Evolutionary conservation across 2,888 invertebrate species (phyloP).

Genomic region (Drosophila formosana): DNA sequence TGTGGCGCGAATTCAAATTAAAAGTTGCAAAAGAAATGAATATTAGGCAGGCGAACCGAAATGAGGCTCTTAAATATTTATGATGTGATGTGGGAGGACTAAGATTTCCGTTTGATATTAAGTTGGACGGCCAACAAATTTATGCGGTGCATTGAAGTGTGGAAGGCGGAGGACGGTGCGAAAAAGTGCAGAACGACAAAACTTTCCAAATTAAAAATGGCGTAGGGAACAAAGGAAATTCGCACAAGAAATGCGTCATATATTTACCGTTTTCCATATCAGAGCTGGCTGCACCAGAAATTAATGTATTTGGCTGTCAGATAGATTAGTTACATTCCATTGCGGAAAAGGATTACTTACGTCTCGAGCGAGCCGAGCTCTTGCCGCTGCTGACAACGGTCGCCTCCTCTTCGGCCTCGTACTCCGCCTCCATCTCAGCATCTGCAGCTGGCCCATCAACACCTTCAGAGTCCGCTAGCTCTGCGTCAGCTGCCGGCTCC

Average conservation of each 20-base stretch:
- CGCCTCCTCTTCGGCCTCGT: slow-evolving; percentile 67
- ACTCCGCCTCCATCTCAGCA: slow-evolving; percentile 57
- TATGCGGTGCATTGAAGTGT: slow-evolving; percentile 60
- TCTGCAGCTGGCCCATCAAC: slow-evolving; percentile 50
- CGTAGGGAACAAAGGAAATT: slow-evolving; percentile 39
- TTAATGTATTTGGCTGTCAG: slow-evolving; percentile 27
- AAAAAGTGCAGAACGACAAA: slow-evolving; percentile 33
- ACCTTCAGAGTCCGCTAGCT: slow-evolving; percentile 38
- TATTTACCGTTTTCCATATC: slow-evolving; percentile 84
- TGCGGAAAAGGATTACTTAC: slow-evolving; percentile 53
- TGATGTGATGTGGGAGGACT: slow-evolving; percentile 63
- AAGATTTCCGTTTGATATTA: slow-evolving; percentile 76
- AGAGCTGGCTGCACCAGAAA: slow-evolving; percentile 78
- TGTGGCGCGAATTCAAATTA: slow-evolving; percentile 70
- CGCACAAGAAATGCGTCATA: slow-evolving; percentile 44
- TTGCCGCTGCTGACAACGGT: slow-evolving; percentile 70
- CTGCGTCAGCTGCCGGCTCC: slow-evolving; percentile 37
- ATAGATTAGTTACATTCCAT: not conserved
- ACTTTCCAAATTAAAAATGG: slow-evolving; percentile 74
- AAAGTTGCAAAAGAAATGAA: slow-evolving; percentile 79
- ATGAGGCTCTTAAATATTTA: slow-evolving; percentile 82
- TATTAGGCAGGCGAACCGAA: slow-evolving; percentile 62
- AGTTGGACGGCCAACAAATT: slow-evolving; percentile 71
- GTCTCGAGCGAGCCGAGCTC: slow-evolving; percentile 70
- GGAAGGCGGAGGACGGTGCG: not conserved